Evolutionary conservation across 2,797 vertebrate genomes (phyloP).

Genomic region (Cyclura pinguis): DNA sequence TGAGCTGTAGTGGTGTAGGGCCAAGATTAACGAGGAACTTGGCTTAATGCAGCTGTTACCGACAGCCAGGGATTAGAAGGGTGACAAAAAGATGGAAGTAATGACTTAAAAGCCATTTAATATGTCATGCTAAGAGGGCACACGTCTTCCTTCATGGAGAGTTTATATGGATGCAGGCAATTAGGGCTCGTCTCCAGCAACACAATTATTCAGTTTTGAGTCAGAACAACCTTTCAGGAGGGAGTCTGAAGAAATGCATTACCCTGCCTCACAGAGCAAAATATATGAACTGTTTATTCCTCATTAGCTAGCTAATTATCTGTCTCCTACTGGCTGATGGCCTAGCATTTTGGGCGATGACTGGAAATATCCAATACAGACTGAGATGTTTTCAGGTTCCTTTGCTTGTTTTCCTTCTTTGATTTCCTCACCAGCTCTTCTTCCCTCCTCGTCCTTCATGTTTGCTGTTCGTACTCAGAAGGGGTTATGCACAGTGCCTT

Average conservation of each 20-base stretch:
- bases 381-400: not conserved
- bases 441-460: too few relatives aligned
- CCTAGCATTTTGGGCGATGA: not conserved
- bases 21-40: conserved; percentile 24
- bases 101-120: not conserved
- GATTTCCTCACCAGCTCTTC: too few relatives aligned
- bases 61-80: conserved; percentile 10
- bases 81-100: conserved; percentile 17
- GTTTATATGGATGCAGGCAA: not conserved
- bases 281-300: not conserved
- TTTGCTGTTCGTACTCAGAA: not conserved
- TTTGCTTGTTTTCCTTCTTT: not conserved
- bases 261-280: not conserved
- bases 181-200: not conserved
- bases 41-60: conserved; percentile 13
- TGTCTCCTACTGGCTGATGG: not conserved
- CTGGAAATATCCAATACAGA: not conserved
- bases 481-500: not conserved
- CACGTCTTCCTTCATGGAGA: not conserved
- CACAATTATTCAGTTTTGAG: conserved; percentile 1
- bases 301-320: not conserved
- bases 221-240: not conserved
- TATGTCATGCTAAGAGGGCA: conserved; percentile 6
- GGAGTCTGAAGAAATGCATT: not conserved
- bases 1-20: not conserved